These are phyloP conservation scores for Diacarnus erythraeanus DNA, from an alignment of 37 sponge, comb jelly and placozoan species.

Conservation along the genomic window DNA sequence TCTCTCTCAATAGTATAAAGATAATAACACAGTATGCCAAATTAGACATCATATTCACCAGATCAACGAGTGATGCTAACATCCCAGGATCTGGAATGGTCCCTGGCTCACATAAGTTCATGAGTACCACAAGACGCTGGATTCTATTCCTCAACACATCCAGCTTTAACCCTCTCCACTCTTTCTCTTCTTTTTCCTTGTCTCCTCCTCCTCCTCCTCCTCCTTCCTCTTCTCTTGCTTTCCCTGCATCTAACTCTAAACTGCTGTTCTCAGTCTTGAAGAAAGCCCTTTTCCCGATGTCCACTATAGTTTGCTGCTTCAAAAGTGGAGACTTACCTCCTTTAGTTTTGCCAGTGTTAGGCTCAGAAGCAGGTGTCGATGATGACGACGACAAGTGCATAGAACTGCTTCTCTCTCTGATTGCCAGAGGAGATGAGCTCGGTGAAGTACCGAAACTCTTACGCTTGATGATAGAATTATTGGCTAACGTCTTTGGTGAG, in stretches of 20 bases:
- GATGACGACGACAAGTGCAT: not conserved
- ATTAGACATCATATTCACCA: constrained; percentile 48
- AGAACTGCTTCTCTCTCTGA: not conserved
- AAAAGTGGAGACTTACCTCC: not conserved
- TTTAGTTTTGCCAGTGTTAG: not conserved
- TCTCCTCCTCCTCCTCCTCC: not conserved
- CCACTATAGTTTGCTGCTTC: not conserved
- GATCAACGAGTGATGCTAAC: constrained; percentile 65
- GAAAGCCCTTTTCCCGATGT: not conserved
- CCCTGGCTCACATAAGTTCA: constrained; percentile 72
- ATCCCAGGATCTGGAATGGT: constrained; percentile 52
- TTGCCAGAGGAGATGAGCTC: not conserved
- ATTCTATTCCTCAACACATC: constrained; percentile 31
- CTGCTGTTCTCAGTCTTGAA: not conserved
- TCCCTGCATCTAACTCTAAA: not conserved
- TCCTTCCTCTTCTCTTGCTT: not conserved
- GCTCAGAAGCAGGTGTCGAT: not conserved
- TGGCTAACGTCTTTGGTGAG: not conserved
- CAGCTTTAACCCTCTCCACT: constrained; percentile 54
- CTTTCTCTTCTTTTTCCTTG: not conserved
- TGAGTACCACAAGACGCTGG: constrained; percentile 50
- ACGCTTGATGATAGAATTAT: not conserved
- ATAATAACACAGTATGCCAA: too few species aligned
- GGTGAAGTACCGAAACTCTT: not conserved
- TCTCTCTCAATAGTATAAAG: too few species aligned